Base-by-base conservation (phyloP, 2,888 invertebrate species). In the Cephus pygmeus region DNA sequence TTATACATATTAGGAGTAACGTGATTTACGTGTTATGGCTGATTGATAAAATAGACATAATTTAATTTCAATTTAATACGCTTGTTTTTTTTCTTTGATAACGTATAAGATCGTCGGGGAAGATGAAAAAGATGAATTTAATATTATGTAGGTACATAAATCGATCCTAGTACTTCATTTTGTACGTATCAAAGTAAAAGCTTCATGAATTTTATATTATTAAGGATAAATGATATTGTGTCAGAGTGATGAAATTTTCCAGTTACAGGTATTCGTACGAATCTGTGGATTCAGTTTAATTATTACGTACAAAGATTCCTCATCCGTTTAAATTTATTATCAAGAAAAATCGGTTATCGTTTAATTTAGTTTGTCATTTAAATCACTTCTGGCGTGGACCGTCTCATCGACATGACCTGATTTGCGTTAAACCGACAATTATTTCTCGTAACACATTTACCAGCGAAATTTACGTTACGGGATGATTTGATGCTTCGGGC, bases 391-490 rank as follows among this genome's bases (percentile, higher is more conserved):
- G 56, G 23, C 56, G 23, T 23, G 56, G 9, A 23, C 56, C 56
- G 23, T 56, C 56, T 56, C 56, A 56, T 56, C 56, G 56, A 56
- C 23, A 56, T 56, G 56, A 56, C 56, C 56, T 40, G 69, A 76
- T 79, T 78, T 76, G 76, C 76, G 77, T 73, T 80, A 78, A 78
- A 75, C 73, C 76, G 73, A 76, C 80, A 78, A 80, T 76, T 78
- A 80, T 78, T 80, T 76, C 73, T 76, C 75, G 80, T 79, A 79
- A 80, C 75, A 36, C 75, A 80, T 71, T 80, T 79, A 79, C 77
- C 75, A 56, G 56, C 23, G 56, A 56, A 23, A 56, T 56, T 56
- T 56, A 23, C 56, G 56, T 56, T 56, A 56, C 56, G 56, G 56
- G 56, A 56, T 56, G 56, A 56, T 56, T 56, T 56, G 56, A 56